Percentiles rank a stretch among this genome's conserved stretches.
phyloP scores from a whole-genome alignment of 1,140 invertebrate genomes.

The Chrysoperla carnea region DNA sequence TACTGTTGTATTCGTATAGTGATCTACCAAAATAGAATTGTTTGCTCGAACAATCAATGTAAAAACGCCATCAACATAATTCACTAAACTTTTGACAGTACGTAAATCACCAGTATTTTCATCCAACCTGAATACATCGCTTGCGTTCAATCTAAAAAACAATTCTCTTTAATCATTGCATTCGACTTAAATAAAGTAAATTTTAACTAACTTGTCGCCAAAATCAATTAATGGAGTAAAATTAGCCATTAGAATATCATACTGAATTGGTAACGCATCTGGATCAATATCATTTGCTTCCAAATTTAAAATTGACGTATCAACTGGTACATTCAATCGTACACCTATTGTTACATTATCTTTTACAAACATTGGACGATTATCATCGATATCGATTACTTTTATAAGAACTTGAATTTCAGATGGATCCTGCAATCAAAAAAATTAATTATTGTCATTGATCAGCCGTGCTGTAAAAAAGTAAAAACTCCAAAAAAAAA shows the following conservation, averaged over 20 bases:
- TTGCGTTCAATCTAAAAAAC: slow-evolving; percentile 18
- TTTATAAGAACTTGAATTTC: slow-evolving; percentile 46
- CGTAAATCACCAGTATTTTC: slow-evolving; percentile 44
- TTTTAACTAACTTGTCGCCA: slow-evolving; percentile 19
- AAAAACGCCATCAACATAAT: slow-evolving; percentile 53
- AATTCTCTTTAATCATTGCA: neutral
- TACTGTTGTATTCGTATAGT: slow-evolving; percentile 31
- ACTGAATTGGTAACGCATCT: slow-evolving; percentile 40
- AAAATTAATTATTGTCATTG: slow-evolving; percentile 22
- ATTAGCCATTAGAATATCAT: slow-evolving; percentile 40
- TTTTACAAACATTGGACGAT: slow-evolving; percentile 44
- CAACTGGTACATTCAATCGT: slow-evolving; percentile 53
- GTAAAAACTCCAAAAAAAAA: neutral
- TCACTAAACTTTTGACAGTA: slow-evolving; percentile 44
- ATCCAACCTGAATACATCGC: slow-evolving; percentile 36
- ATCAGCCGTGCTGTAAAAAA: no score
- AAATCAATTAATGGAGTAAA: slow-evolving; percentile 43
- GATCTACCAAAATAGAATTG: slow-evolving; percentile 30
- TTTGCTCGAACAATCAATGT: slow-evolving; percentile 40
- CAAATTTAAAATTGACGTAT: slow-evolving; percentile 45
- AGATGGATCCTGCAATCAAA: slow-evolving; percentile 34
- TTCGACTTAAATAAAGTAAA: neutral
- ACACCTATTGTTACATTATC: slow-evolving; percentile 53
- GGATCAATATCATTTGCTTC: slow-evolving; percentile 49
- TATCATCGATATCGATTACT: slow-evolving; percentile 56